Evolutionary conservation across 2,113 vertebrate genomes (phyloP).

Genomic region (Nyctereutes procyonoides): DNA sequence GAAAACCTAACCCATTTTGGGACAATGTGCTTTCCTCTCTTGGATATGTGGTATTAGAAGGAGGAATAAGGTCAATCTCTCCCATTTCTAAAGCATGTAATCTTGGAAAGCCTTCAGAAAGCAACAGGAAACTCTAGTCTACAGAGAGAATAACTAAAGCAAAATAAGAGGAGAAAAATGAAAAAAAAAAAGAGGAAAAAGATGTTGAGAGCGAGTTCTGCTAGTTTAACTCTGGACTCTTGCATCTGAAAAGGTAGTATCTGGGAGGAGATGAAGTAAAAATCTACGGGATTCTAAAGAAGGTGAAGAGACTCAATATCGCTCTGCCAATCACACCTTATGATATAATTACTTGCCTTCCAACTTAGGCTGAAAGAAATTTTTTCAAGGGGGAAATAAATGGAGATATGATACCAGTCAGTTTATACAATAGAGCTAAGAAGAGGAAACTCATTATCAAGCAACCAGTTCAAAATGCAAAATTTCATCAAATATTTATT

Average conservation of each 20-base stretch:
- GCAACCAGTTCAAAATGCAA: not conserved
- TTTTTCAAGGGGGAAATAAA: not conserved
- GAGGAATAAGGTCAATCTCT: not conserved
- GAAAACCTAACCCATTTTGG: not conserved
- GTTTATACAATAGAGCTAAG: not conserved
- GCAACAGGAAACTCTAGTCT: not conserved
- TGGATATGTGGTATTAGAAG: not conserved
- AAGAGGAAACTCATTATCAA: not conserved
- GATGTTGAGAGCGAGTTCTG: not conserved
- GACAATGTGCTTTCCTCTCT: not conserved
- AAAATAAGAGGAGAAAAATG: not conserved
- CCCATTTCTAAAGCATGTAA: not conserved
- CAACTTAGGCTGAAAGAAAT: not conserved
- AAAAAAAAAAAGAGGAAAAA: not conserved
- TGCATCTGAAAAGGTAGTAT: not conserved
- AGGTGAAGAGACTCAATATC: not conserved
- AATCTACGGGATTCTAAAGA: not conserved
- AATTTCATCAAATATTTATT: not conserved
- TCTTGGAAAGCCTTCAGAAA: not conserved
- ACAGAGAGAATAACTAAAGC: not conserved
- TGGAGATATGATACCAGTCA: not conserved
- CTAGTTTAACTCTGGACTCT: not conserved
- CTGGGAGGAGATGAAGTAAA: not conserved
- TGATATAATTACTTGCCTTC: not conserved
- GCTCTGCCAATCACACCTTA: not conserved